Evolutionary conservation across 2,797 vertebrate species (phyloP).

Genomic region (Enteromius afrohamiltoni): DNA sequence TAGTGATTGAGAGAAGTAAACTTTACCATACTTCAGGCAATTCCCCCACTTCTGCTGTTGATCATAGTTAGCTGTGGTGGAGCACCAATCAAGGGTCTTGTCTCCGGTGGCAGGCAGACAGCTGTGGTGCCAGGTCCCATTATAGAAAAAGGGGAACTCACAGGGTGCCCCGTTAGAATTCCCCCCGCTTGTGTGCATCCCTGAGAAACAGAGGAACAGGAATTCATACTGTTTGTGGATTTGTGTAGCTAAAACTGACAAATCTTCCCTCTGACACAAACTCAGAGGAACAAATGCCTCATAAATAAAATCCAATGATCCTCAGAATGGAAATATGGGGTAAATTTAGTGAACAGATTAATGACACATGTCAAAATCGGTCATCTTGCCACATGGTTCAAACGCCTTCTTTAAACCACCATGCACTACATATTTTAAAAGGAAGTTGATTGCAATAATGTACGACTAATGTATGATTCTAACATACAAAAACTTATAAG

Average conservation of each 20-base stretch:
- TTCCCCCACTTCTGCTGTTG: constrained; percentile 79
- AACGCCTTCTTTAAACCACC: background rate
- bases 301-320: background rate
- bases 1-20: background rate
- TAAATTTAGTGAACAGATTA: background rate
- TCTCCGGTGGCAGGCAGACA: constrained; percentile 74
- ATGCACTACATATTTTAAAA: background rate
- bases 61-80: constrained; percentile 81
- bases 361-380: background rate
- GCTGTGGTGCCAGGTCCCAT: constrained; percentile 85
- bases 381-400: background rate
- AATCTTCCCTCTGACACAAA: background rate
- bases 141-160: constrained; percentile 87
- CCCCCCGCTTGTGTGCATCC: constrained; percentile 86
- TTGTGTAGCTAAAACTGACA: background rate
- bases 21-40: constrained; percentile 87
- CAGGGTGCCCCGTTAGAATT: constrained; percentile 88
- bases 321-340: background rate
- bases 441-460: background rate
- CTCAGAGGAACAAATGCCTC: background rate
- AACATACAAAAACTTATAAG: background rate
- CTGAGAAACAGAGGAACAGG: constrained; percentile 66
- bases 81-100: constrained; percentile 80
- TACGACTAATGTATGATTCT: background rate
- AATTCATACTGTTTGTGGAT: background rate